Base-by-base conservation (phyloP, 2,797 vertebrate species). In the Erethizon dorsatum region DNA sequence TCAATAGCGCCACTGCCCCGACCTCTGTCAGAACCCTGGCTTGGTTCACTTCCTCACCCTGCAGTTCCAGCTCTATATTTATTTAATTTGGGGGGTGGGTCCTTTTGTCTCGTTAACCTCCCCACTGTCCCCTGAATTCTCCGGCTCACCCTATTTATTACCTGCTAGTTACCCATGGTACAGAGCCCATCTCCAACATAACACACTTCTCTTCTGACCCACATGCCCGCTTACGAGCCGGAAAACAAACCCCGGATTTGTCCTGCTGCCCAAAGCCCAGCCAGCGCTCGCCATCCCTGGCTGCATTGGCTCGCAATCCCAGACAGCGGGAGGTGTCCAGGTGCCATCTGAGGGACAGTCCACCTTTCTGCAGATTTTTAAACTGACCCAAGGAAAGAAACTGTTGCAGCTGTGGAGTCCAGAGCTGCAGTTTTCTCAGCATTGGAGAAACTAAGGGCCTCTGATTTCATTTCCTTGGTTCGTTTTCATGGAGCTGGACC, bases 351-450 rank as follows among this genome's bases (percentile, higher is more conserved):
- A 75, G 41, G 67, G 41, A 69, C 47, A 77, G 10, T 41, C 54
- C 57, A 41, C 61, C 88, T 82, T 89, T 84, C 92, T 92, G 45
- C 59, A 79, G 78, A 90, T 45, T 67, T 50, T 47, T 52, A 83
- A 94, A 87, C 31, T 73, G 54, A 82, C 17, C 61, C 47, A 52
- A 77, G 95, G 77, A 77, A 94, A 94, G 80, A 93, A 91, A 61
- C 45, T 41, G 2, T 54, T 65, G n/a, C 24, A 47, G 54, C 80
- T 3, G 10, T 31, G 28, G 37, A 85, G 37, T 57, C 88, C 22
- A 67, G 65, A 94, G 47, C n/a, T 56, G 45, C 7, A 78, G 31
- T 88, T 69, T 96, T 88, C 56, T 94, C 79, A 80, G 45, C 57
- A 6, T 56, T 14, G 2, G 92, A 84, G 77, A 91, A 50, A 78